A percentile compares a stretch with the other conserved stretches of the same genome.
phyloP scores from a whole-genome alignment of 2,888 invertebrate genomes.

The Mechanitis messenoides region DNA sequence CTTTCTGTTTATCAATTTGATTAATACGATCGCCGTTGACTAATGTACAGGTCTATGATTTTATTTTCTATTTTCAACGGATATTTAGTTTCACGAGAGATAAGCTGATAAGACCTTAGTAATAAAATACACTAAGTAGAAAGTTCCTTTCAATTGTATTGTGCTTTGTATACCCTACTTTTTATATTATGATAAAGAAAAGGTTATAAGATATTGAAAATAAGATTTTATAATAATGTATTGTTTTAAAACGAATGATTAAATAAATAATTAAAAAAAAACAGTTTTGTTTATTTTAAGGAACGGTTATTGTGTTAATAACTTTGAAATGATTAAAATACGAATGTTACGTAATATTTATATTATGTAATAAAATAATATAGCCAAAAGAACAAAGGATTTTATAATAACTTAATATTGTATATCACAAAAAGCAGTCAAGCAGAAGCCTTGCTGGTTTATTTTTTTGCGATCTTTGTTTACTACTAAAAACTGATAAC shows the following conservation, averaged over 20 bases:
- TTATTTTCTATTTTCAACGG: constrained; percentile 21
- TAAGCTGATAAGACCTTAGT: constrained; percentile 2
- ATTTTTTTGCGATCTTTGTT: constrained; percentile 12
- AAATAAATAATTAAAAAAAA: too few species aligned
- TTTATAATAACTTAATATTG: not conserved
- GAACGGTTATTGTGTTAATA: too few species aligned
- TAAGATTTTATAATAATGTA: too few species aligned
- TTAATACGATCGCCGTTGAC: constrained; percentile 35
- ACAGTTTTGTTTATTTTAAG: too few species aligned
- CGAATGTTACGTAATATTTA: too few species aligned
- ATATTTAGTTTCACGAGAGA: constrained; percentile 20
- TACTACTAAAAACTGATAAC: constrained; percentile 40
- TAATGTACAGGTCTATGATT: constrained; percentile 32
- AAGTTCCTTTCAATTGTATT: constrained; percentile 16
- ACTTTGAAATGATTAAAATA: too few species aligned
- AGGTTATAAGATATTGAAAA: too few species aligned
- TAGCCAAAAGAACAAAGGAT: not conserved
- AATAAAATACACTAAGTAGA: constrained; percentile 12
- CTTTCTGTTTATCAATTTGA: constrained; percentile 40
- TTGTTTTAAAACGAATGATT: too few species aligned
- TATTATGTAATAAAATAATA: too few species aligned
- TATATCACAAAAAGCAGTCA: constrained; percentile 17
- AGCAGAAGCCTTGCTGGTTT: constrained; percentile 26
- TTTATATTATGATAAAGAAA: too few species aligned
- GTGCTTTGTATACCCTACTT: too few species aligned